A percentile compares a stretch with the other conserved stretches of the same genome.
Evolutionary conservation across 2,888 invertebrate genomes (phyloP).

Genomic region (Coelinius sp.): DNA sequence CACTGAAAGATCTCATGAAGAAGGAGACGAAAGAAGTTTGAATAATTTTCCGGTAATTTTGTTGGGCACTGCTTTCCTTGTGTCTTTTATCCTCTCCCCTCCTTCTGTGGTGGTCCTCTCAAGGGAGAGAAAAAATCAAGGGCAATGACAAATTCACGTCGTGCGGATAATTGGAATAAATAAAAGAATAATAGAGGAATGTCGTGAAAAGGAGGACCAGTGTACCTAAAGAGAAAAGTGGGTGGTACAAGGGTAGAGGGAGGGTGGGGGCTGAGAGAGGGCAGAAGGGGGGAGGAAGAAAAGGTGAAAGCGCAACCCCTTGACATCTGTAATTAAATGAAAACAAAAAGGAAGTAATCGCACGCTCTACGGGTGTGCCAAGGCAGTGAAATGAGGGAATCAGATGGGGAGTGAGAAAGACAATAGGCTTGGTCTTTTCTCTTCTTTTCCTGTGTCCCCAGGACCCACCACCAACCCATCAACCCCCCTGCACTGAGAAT

Average conservation of each 20-base stretch:
- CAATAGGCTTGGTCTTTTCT: constrained; percentile 56
- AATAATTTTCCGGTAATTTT: constrained; percentile 43
- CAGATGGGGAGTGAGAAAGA: constrained; percentile 65
- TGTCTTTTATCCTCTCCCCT: not conserved
- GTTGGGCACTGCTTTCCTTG: constrained; percentile 33
- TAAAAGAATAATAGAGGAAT: constrained; percentile 68
- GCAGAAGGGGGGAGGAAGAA: constrained; percentile 47
- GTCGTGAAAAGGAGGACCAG: constrained; percentile 51
- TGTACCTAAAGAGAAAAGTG: constrained; percentile 38
- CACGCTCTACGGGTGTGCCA: constrained; percentile 64
- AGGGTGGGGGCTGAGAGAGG: constrained; percentile 27
- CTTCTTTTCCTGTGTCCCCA: constrained; percentile 26
- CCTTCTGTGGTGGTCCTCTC: constrained; percentile 23
- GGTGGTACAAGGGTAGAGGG: constrained; percentile 12
- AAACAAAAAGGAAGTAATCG: constrained; percentile 71
- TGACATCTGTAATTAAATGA: constrained; percentile 71
- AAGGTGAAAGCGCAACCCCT: constrained; percentile 65
- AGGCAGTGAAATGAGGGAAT: constrained; percentile 68
- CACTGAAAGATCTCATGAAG: constrained; percentile 17
- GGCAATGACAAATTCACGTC: constrained; percentile 70
- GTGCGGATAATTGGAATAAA: constrained; percentile 70
- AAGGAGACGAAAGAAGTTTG: constrained; percentile 34
- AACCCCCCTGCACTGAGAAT: constrained; percentile 56
- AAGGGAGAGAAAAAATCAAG: constrained; percentile 59
- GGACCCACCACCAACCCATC: constrained; percentile 24